Evolutionary conservation across 2,797 vertebrate genomes (phyloP).

Genomic region (Scolopax rusticola): DNA sequence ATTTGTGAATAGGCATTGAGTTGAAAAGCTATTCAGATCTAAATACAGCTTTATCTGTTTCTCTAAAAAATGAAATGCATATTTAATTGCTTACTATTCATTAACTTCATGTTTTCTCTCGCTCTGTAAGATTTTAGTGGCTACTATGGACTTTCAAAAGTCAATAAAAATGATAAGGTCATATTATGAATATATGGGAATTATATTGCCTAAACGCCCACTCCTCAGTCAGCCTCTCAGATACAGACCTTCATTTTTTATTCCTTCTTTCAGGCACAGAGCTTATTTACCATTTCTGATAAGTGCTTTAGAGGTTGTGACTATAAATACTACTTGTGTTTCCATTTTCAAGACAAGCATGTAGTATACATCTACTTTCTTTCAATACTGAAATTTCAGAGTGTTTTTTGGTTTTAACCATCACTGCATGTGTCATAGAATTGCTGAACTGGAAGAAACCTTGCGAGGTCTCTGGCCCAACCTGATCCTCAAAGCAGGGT

Average conservation of each 20-base stretch:
- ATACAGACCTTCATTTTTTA: not conserved
- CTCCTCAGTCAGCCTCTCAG: not conserved
- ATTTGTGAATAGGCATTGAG: not conserved
- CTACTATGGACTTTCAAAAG: not conserved
- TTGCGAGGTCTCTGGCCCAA: not conserved
- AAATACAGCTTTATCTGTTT: not conserved
- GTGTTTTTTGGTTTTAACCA: not conserved
- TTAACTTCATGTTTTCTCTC: not conserved
- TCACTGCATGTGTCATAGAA: not conserved
- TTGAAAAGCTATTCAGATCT: not conserved
- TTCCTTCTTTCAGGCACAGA: not conserved
- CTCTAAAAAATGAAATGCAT: not conserved
- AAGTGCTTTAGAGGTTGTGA: not conserved
- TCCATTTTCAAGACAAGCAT: not conserved
- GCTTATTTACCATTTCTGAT: conserved; percentile 1
- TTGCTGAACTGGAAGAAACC: not conserved
- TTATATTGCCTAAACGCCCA: not conserved
- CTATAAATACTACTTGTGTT: conserved; percentile 1
- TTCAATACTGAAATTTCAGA: not conserved
- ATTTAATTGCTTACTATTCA: not conserved
- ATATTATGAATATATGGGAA: not conserved
- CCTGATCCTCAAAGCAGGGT: not conserved
- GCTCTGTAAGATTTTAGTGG: not conserved
- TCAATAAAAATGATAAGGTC: not conserved
- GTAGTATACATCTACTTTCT: not conserved